Conservation (phyloP, 2,797 vertebrate genomes). For the Xenops minutus region DNA sequence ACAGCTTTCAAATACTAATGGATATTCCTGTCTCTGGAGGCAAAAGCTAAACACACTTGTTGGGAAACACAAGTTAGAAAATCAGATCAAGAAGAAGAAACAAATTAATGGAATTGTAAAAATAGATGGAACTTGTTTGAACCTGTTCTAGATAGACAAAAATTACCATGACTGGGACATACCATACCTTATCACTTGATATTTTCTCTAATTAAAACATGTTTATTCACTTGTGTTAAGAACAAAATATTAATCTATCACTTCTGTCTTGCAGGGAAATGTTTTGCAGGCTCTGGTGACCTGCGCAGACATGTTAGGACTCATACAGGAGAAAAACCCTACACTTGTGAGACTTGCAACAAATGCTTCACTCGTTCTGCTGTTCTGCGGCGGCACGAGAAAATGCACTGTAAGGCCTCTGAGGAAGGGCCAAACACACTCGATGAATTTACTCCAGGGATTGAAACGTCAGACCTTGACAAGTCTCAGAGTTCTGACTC, state of each 20-base stretch:
- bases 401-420: slow-evolving; percentile 79
- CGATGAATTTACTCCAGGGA: slow-evolving; percentile 39
- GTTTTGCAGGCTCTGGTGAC: slow-evolving; percentile 92
- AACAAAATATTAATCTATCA: background rate
- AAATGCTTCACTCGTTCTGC: slow-evolving; percentile 94
- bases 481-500: slow-evolving; percentile 68
- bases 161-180: background rate
- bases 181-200: background rate
- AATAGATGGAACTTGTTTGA: background rate
- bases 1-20: background rate
- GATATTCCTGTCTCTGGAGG: background rate
- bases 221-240: background rate
- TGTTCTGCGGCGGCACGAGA: slow-evolving; percentile 87
- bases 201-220: background rate
- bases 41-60: background rate
- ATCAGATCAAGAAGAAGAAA: background rate
- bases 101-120: background rate
- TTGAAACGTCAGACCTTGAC: slow-evolving; percentile 61
- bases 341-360: slow-evolving; percentile 86
- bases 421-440: background rate
- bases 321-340: slow-evolving; percentile 95
- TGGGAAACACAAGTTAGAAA: background rate
- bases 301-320: slow-evolving; percentile 91
- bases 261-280: slow-evolving; percentile 80
- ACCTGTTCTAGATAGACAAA: background rate